Percentiles rank a stretch among this genome's conserved stretches.
Conservation (phyloP, 2,797 vertebrate genomes). For the Clarias platycephalus region DNA sequence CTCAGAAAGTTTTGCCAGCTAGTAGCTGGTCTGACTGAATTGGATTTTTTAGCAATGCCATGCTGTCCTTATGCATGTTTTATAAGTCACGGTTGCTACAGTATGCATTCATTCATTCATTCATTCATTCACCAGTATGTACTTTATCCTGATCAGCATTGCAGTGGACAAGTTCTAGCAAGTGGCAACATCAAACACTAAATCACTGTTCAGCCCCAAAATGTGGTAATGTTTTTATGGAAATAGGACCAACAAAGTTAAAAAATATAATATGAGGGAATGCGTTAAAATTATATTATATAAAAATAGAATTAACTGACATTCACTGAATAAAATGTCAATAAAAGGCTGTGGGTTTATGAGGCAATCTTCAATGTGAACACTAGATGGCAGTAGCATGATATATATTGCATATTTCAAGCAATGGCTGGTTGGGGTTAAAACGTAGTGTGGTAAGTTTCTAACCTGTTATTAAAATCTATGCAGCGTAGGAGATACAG, state of each 20-base stretch:
- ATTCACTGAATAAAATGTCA: not conserved
- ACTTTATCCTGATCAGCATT: not conserved
- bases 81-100: not conserved
- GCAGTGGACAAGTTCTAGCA: not conserved
- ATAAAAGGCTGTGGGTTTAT: not conserved
- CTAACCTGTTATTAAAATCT: not conserved
- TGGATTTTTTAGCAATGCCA: not conserved
- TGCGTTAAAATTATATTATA: not conserved
- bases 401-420: not conserved
- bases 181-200: not conserved
- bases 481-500: not conserved
- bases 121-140: not conserved
- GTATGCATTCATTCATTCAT: slow-evolving; percentile 10
- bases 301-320: not conserved
- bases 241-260: not conserved
- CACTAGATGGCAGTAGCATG: slow-evolving; percentile 67
- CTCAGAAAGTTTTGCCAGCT: not conserved
- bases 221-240: not conserved
- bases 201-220: not conserved
- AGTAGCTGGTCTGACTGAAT: not conserved
- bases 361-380: slow-evolving; percentile 10
- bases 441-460: not conserved
- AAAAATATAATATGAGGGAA: not conserved
- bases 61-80: slow-evolving; percentile 11
- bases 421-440: not conserved